phyloP scores from a whole-genome alignment of 2,888 invertebrate genomes.

The Cyrtodaria siliqua region DNA sequence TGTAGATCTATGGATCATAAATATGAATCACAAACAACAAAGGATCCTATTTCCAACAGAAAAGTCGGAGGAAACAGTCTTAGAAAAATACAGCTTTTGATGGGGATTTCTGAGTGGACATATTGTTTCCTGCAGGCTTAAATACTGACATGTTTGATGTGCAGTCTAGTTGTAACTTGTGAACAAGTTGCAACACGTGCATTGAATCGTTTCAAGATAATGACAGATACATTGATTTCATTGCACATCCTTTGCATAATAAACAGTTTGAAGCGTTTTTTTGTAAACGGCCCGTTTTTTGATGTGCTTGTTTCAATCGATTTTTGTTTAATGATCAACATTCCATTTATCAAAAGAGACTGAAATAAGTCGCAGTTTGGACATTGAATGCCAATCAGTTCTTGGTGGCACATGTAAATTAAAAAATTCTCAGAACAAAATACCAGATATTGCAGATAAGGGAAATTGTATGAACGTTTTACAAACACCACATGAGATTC shows the following conservation, averaged over 20 bases:
- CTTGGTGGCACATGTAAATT: background rate
- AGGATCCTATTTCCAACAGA: no score
- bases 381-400: background rate
- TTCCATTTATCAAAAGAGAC: background rate
- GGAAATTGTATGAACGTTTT: background rate
- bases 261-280: no score
- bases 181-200: background rate
- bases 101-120: no score
- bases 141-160: constrained; percentile 1
- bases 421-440: background rate
- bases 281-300: background rate
- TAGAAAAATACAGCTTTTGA: no score
- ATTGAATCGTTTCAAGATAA: background rate
- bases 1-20: no score
- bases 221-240: no score
- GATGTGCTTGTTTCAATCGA: background rate
- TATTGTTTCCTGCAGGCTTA: no score
- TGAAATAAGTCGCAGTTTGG: background rate
- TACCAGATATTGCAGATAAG: background rate
- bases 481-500: no score
- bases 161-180: background rate
- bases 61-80: no score
- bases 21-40: no score
- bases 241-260: no score
- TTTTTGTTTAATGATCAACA: background rate